Evolutionary conservation across 1,140 invertebrate genomes (phyloP), one percentile per base, ranked within the genome.

Genomic region (Euwallacea fornicatus): DNA sequence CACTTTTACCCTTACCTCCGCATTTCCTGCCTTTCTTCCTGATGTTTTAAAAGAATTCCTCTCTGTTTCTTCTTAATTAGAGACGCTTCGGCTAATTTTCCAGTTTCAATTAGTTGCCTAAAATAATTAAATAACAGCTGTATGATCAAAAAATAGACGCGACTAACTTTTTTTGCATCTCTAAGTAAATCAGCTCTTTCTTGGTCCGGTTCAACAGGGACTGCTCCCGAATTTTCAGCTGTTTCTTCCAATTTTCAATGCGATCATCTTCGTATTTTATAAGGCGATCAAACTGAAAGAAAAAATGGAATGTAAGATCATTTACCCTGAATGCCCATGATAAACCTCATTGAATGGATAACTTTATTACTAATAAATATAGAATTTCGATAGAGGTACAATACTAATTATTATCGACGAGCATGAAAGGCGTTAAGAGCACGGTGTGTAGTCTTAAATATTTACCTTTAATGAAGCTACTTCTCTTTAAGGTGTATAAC

Each of bases 131-230:
- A 8, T 13, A 15, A 47, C 62, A 64, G 11, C 13, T 8, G 10
- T 13, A 21, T 41, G 64, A 50, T 50, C 50, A 13, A n/a, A 47
- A 13, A 64, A 8, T 0, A 33, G 8, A 64, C 11, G 9, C 13
- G 42, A 79, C 76, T 76, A 74, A 81, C 80, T 80, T 82, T 74
- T 77, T 79, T 67, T 81, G 79, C 63, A 82, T 79, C 71, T 82
- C 81, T 21, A 82, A 71, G 78, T 76, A 81, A 7, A 76, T 75
- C 42, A 82, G 73, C 72, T 82, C 80, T 6, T 76, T 75, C 75
- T 78, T 81, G 7, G 77, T 81, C 16, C 80, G 65, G 69, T 81
- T 79, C 21, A 81, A 61, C 41, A 82, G 69, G 46, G 75, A 72
- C 64, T 82, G 77, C 61, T 82, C 79, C 10, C 78, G 74, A 16